A percentile compares a stretch with the other conserved stretches of the same genome.
Conservation (phyloP, 2,797 vertebrate species). For the Eulemur albifrons region DNA sequence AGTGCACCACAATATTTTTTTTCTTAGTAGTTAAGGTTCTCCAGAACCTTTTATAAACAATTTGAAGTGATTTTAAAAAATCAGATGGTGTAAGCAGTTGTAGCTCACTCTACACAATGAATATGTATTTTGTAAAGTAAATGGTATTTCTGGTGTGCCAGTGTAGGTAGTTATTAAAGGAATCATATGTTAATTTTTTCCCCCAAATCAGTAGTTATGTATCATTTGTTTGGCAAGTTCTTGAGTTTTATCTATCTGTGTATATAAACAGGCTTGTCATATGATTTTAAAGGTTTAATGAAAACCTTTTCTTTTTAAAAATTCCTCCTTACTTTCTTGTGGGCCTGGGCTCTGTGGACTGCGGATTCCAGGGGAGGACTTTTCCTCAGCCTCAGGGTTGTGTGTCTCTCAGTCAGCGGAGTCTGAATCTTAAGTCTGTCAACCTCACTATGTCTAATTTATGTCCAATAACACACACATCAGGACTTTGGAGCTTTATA, state of each 20-base stretch:
- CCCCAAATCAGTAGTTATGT: background rate
- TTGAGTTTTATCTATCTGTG: background rate
- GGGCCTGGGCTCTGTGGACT: background rate
- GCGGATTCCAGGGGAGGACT: background rate
- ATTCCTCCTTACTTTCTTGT: background rate
- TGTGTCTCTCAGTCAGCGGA: background rate
- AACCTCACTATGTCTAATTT: background rate
- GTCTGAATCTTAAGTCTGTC: background rate
- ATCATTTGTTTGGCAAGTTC: background rate
- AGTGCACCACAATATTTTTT: background rate
- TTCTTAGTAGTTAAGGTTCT: background rate
- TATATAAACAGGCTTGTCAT: background rate
- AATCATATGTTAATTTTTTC: background rate
- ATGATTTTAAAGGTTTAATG: background rate
- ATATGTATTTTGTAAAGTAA: background rate
- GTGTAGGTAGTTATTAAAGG: background rate
- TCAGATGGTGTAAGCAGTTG: background rate
- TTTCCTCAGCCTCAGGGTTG: background rate
- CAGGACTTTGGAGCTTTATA: background rate
- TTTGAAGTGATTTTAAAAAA: background rate
- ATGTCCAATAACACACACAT: background rate
- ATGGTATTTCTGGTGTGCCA: background rate
- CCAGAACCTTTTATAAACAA: background rate
- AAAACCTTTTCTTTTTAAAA: background rate
- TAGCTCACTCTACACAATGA: background rate